Evolutionary conservation across 2,797 vertebrate species (phyloP).

Genomic region (Coregonus ussuriensis): DNA sequence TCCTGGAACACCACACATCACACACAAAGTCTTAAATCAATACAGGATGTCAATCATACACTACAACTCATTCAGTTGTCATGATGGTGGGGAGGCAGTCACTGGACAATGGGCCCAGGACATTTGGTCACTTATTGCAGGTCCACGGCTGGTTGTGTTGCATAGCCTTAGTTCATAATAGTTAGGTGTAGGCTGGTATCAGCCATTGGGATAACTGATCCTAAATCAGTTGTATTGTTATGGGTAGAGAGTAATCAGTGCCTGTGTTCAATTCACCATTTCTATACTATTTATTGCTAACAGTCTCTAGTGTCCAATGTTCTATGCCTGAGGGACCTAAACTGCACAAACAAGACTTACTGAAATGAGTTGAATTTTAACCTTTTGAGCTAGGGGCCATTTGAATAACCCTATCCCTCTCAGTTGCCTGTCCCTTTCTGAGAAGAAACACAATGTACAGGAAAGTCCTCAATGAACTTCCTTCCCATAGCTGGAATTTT

Average conservation of each 20-base stretch:
- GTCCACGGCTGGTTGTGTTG: neutral
- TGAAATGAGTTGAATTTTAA: neutral
- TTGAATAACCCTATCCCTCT: neutral
- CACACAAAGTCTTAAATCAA: neutral
- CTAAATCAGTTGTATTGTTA: neutral
- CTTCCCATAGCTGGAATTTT: neutral
- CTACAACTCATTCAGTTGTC: neutral
- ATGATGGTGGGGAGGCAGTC: neutral
- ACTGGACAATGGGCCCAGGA: neutral
- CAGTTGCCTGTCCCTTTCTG: conserved; percentile 8
- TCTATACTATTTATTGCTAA: neutral
- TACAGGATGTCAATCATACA: neutral
- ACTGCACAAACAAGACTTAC: too few relatives aligned
- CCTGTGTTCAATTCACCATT: neutral
- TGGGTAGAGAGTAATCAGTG: neutral
- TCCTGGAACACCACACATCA: conserved; percentile 73
- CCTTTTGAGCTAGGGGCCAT: neutral
- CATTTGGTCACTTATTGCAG: neutral
- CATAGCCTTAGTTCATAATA: neutral
- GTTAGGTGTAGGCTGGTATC: neutral
- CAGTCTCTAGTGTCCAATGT: neutral
- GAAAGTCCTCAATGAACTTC: neutral
- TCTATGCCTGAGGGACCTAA: neutral
- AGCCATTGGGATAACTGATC: neutral
- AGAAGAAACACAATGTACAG: neutral